Evolutionary conservation across 2,888 invertebrate genomes (phyloP).

Genomic region (Andrena trimmerana): DNA sequence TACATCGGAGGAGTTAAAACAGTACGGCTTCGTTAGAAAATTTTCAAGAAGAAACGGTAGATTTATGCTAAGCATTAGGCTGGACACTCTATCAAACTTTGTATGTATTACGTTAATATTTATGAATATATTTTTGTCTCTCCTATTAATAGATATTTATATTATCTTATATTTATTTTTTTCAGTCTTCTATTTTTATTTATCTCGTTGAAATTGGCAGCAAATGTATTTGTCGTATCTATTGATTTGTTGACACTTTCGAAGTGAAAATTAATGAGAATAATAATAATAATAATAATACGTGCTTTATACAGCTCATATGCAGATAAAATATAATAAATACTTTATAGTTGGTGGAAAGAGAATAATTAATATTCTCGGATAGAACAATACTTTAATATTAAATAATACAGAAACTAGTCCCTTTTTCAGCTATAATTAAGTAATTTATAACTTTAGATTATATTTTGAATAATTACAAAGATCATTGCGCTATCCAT

Average conservation of each 20-base stretch:
- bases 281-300: constrained; percentile 45
- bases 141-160: constrained; percentile 44
- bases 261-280: constrained; percentile 30
- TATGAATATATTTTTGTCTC: constrained; percentile 42
- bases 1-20: background rate
- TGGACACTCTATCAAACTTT: constrained; percentile 36
- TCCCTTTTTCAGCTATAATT: constrained; percentile 51
- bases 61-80: background rate
- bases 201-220: constrained; percentile 22
- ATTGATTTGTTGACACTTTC: constrained; percentile 32
- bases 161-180: constrained; percentile 43
- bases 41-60: background rate
- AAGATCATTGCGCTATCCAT: constrained; percentile 24
- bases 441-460: constrained; percentile 34
- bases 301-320: constrained; percentile 52
- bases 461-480: constrained; percentile 49
- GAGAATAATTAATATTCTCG: constrained; percentile 54
- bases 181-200: constrained; percentile 41
- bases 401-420: constrained; percentile 48
- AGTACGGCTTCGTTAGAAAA: background rate
- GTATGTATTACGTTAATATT: constrained; percentile 42
- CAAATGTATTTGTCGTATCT: constrained; percentile 34
- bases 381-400: constrained; percentile 51
- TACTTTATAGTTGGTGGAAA: constrained; percentile 53
- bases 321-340: constrained; percentile 47